These are phyloP conservation scores for Masticophis lateralis DNA, from an alignment of 2,797 vertebrate species.

Conservation along the genomic window DNA sequence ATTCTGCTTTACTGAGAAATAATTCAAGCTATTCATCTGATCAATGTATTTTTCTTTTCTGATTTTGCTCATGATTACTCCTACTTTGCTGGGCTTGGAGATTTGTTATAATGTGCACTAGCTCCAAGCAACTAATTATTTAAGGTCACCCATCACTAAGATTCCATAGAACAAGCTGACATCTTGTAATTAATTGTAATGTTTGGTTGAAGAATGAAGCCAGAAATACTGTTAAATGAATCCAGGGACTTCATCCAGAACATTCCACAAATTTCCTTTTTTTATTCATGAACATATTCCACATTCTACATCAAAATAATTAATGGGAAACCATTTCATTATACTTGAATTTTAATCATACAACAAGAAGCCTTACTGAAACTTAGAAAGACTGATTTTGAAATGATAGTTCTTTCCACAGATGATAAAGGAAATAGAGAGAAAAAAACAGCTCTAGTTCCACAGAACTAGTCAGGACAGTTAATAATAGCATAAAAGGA, in stretches of 20 bases:
- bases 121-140: conserved; percentile 16
- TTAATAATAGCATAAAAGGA: neutral
- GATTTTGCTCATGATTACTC: neutral
- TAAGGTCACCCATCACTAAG: conserved; percentile 10
- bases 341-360: neutral
- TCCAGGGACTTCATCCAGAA: neutral
- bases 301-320: conserved; percentile 14
- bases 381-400: neutral
- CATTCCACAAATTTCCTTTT: neutral
- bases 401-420: neutral
- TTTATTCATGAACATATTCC: conserved; percentile 42
- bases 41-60: neutral
- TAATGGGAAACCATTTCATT: conserved; percentile 22
- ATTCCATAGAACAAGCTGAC: neutral
- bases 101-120: neutral
- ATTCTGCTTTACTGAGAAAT: neutral
- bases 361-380: neutral
- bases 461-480: neutral
- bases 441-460: neutral
- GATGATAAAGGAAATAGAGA: neutral
- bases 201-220: neutral
- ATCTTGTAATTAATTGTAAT: conserved; percentile 1
- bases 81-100: neutral
- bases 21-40: neutral
- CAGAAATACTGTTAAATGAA: neutral